Conservation (phyloP, 35 echinoderm and acorn worm species). For the Lytechinus pictus region DNA sequence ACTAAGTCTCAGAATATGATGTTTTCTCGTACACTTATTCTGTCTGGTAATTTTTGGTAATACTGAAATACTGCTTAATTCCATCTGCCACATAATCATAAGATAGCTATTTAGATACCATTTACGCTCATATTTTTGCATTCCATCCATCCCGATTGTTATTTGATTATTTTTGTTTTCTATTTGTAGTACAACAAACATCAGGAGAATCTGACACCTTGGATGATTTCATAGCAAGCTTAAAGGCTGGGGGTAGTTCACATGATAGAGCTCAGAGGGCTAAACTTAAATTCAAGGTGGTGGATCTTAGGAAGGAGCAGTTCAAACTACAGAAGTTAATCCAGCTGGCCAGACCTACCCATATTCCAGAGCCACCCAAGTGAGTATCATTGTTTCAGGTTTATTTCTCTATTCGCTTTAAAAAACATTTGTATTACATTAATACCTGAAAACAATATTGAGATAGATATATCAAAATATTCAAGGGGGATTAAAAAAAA, state of each 20-base stretch:
- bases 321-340: constrained; percentile 71
- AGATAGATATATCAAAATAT: too few relatives aligned
- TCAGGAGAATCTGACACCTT: constrained; percentile 69
- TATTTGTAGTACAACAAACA: not conserved
- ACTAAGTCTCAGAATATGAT: too few relatives aligned
- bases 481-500: too few relatives aligned
- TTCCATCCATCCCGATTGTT: not conserved
- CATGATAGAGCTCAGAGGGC: constrained; percentile 82
- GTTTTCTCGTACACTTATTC: too few relatives aligned
- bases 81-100: not conserved
- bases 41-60: not conserved
- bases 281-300: constrained; percentile 74
- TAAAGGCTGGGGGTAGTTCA: constrained; percentile 74
- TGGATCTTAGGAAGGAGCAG: constrained; percentile 90
- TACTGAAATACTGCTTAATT: not conserved
- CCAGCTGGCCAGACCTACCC: constrained; percentile 74
- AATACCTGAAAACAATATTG: too few relatives aligned
- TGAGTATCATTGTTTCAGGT: not conserved
- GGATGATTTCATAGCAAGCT: constrained; percentile 87
- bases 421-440: too few relatives aligned
- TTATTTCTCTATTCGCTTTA: too few relatives aligned
- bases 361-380: constrained; percentile 59
- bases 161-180: not conserved
- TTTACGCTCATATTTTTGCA: not conserved
- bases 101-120: not conserved